Conservation (phyloP, 1,140 invertebrate genomes). For the Nylanderia fulva region DNA sequence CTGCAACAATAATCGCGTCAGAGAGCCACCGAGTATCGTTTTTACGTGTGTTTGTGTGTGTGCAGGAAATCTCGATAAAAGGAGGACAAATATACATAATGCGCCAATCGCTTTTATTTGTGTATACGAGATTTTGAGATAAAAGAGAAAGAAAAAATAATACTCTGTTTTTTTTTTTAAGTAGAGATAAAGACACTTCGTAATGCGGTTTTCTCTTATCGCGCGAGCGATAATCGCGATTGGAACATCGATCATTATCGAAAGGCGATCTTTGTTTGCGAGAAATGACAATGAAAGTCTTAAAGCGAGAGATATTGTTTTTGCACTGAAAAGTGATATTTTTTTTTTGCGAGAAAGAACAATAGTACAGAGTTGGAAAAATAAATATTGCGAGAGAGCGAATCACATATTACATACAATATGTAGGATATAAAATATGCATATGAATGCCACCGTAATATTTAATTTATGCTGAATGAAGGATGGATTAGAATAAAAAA, state of each 20-base stretch:
- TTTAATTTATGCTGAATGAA: neutral
- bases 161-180: too few species aligned
- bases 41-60: neutral
- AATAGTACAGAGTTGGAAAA: neutral
- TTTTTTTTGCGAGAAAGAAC: neutral
- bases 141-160: neutral
- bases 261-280: neutral
- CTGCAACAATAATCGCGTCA: conserved; percentile 28
- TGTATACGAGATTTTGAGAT: neutral
- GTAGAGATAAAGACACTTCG: neutral
- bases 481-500: neutral
- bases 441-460: neutral
- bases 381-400: too few species aligned
- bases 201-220: neutral
- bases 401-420: too few species aligned
- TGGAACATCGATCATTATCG: neutral
- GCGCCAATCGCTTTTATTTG: neutral
- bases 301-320: neutral
- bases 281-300: neutral
- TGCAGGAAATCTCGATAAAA: neutral
- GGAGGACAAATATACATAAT: too few species aligned
- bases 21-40: neutral
- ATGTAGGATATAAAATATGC: too few species aligned
- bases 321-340: neutral
- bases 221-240: neutral